A percentile compares a stretch with the other conserved stretches of the same genome.
Evolutionary conservation across 2,888 invertebrate species (phyloP).

Genomic region (Leucoptera coffeella): DNA sequence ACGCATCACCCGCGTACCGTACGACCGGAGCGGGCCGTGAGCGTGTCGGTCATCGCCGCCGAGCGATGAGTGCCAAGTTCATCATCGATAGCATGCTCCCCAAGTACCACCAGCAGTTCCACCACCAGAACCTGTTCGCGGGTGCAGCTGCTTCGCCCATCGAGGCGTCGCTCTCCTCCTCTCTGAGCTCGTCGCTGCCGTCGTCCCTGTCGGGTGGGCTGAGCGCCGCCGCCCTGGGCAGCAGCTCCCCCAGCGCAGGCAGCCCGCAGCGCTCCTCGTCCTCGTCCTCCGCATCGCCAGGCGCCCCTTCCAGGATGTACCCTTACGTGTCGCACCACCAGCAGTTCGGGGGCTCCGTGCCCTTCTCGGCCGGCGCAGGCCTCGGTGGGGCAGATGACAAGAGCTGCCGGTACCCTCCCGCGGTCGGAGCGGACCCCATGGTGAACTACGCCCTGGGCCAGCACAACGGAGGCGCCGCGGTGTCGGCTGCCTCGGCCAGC

Average conservation of each 20-base stretch:
- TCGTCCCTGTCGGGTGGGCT: slow-evolving; percentile 59
- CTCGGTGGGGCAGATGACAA: slow-evolving; percentile 66
- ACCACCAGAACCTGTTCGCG: slow-evolving; percentile 55
- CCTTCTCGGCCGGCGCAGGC: slow-evolving; percentile 62
- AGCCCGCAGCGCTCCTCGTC: slow-evolving; percentile 59
- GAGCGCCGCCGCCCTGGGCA: slow-evolving; percentile 57
- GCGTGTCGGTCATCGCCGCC: slow-evolving; percentile 49
- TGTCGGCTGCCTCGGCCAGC: slow-evolving; percentile 58
- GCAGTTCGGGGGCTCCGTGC: slow-evolving; percentile 65
- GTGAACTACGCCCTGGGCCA: slow-evolving; percentile 76
- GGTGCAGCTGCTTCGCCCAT: slow-evolving; percentile 67
- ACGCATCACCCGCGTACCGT: slow-evolving; percentile 51
- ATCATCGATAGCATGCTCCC: slow-evolving; percentile 97
- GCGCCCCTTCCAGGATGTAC: slow-evolving; percentile 81
- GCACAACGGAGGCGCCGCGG: slow-evolving; percentile 66
- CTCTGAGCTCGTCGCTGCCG: slow-evolving; percentile 47
- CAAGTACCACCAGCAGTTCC: slow-evolving; percentile 79
- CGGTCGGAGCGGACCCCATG: slow-evolving; percentile 63
- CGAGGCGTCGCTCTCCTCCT: slow-evolving; percentile 59
- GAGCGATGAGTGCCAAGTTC: slow-evolving; percentile 94
- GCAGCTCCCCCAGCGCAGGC: slow-evolving; percentile 50
- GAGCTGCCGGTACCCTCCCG: slow-evolving; percentile 74
- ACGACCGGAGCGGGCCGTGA: slow-evolving; percentile 13
- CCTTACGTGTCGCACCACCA: slow-evolving; percentile 85
- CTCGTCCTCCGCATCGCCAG: slow-evolving; percentile 64